These are phyloP conservation scores for Zelostemma sp. DNA, from an alignment of 1,140 invertebrate species.

Conservation along the genomic window DNA sequence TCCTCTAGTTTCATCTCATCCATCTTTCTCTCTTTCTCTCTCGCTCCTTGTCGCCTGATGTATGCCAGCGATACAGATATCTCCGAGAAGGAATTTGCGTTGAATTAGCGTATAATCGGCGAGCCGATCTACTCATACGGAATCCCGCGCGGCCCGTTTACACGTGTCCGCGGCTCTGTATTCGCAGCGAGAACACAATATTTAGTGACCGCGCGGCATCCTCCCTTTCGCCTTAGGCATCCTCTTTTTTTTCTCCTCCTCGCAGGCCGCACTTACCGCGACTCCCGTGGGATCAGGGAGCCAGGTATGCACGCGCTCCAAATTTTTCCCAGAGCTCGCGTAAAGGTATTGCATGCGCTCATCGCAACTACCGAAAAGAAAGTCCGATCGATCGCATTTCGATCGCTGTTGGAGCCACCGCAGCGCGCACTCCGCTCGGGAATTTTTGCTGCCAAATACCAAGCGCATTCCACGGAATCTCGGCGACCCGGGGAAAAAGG, in stretches of 20 bases:
- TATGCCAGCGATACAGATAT: slow-evolving; percentile 68
- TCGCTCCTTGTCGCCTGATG: slow-evolving; percentile 37
- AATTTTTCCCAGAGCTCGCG: slow-evolving; percentile 45
- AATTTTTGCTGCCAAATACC: no score
- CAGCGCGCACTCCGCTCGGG: slow-evolving; percentile 19
- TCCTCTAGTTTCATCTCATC: slow-evolving; percentile 9
- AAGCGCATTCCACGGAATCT: no score
- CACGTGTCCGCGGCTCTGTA: slow-evolving; percentile 67
- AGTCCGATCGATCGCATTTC: no score
- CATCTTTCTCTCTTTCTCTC: slow-evolving; percentile 8
- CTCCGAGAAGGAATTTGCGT: slow-evolving; percentile 66
- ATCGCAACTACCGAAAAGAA: no score
- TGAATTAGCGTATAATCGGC: slow-evolving; percentile 70
- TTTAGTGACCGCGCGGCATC: slow-evolving; percentile 45
- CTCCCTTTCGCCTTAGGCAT: slow-evolving; percentile 25
- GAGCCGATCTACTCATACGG: slow-evolving; percentile 62
- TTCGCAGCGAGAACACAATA: slow-evolving; percentile 55
- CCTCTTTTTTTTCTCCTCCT: slow-evolving; percentile 16
- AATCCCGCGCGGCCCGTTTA: slow-evolving; percentile 67
- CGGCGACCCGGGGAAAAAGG: no score
- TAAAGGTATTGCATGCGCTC: no score
- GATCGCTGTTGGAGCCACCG: slow-evolving; percentile 14
- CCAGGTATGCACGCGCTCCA: slow-evolving; percentile 42
- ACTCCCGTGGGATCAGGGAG: slow-evolving; percentile 12
- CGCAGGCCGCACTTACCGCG: slow-evolving; percentile 10